Evolutionary conservation across 2,113 vertebrate genomes (phyloP), one percentile per base, ranked within the genome.

Genomic region (Tenebrosternarchus preto): DNA sequence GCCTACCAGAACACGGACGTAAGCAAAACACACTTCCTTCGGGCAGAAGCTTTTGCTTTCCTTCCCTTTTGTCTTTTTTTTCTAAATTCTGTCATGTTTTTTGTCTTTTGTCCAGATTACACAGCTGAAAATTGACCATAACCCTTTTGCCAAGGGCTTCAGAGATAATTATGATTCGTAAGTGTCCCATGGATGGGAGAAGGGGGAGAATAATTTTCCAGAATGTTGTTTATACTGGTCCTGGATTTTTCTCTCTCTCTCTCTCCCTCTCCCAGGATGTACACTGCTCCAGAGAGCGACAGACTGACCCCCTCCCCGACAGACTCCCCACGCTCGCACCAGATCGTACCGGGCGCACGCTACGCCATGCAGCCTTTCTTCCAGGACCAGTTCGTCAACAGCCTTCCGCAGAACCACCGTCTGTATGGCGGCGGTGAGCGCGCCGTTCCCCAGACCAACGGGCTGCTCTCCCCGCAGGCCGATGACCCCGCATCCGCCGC

Each of bases 141-240:
- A 99, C 86, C 98, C 98, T 8, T 99, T 99, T 85, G 98, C 98
- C 1, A 99, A 99, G 94, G 98, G 98, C 80, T 99, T 99, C 93
- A 94, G 98, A 87, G 98, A 99, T 89, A 99, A 99, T 85, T 99
- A 99, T 84, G 98, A 99, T 91, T 99, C 98, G 98, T 99, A 96
- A 91, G 98, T 98, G 66, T 61, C 17, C 61, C 27, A 39, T 15
- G 8, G 39, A 46, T 46, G 39, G 43, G 43, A 1, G 15, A 7
- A 15, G 43, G 11, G 43, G 43, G 43, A 12, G 43, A 12, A 12
- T 50, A 50, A 11, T 15, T 50, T 50, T 50, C 43, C 43, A 50
- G 8, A 50, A 1, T 50, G 15, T 0, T 15, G 11, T 50, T 1
- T 31, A 83, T 60, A 39, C n/a, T 3, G 8, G 29, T 24, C 25